Percentiles rank a stretch among this genome's conserved stretches.
Conservation (phyloP, 2,113 vertebrate genomes). For the Pipra filicauda region DNA sequence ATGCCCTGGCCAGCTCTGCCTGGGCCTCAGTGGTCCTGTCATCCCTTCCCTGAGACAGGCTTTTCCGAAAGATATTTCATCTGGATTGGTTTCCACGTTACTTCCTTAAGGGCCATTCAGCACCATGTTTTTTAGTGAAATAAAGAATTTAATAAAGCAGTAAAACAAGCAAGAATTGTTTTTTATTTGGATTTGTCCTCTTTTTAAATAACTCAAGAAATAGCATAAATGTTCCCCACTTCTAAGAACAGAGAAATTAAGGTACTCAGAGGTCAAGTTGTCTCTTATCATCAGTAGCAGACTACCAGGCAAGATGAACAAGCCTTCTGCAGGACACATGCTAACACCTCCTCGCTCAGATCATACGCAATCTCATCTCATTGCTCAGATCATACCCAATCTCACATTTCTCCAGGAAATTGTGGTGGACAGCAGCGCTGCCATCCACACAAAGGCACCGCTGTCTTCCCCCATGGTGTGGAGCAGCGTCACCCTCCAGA, state of each 20-base stretch:
- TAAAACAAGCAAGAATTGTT: not conserved
- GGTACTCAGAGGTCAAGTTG: not conserved
- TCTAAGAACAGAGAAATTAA: not conserved
- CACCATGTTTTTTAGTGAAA: not conserved
- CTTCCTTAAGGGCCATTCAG: not conserved
- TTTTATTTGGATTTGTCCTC: not conserved
- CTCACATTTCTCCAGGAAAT: fast-evolving
- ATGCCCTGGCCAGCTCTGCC: not conserved
- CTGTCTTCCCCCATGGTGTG: fast-evolving
- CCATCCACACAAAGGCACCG: fast-evolving
- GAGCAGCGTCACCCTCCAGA: not conserved
- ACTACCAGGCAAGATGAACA: not conserved
- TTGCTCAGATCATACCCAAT: fast-evolving
- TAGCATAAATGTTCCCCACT: not conserved
- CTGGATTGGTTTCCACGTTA: not conserved
- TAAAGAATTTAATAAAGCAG: not conserved
- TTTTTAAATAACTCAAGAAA: not conserved
- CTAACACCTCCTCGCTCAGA: fast-evolving
- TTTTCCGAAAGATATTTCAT: not conserved
- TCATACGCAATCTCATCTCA: fast-evolving
- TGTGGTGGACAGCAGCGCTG: fast-evolving
- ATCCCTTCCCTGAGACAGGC: not conserved
- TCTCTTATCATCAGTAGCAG: not conserved
- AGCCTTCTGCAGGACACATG: not conserved
- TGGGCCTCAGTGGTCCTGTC: fast-evolving